Conservation (phyloP, 92 coral and sea anemone species). For the Scolanthus callimorphus region DNA sequence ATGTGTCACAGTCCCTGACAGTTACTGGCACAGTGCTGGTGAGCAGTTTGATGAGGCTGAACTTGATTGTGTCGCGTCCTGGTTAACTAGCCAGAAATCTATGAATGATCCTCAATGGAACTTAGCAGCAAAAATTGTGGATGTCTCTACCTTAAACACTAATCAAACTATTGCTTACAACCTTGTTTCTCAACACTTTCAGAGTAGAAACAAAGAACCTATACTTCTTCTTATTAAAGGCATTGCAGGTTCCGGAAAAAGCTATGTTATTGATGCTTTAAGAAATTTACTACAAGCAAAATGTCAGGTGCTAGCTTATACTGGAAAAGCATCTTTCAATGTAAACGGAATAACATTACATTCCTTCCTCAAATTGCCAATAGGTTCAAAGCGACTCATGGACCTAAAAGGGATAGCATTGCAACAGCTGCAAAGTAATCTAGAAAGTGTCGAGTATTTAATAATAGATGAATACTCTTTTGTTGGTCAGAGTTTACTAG, state of each 20-base stretch:
- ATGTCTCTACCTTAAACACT: constrained; percentile 24
- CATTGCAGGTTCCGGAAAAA: constrained; percentile 2
- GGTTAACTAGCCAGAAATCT: constrained; percentile 20
- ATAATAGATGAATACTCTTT: constrained; percentile 59
- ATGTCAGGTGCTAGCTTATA: constrained; percentile 27
- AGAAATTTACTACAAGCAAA: not conserved
- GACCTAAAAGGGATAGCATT: constrained; percentile 58
- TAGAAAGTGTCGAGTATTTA: constrained; percentile 46
- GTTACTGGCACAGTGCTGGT: constrained; percentile 4
- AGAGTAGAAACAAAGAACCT: constrained; percentile 3
- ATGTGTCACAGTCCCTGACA: constrained; percentile 35
- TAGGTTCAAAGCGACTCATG: constrained; percentile 42
- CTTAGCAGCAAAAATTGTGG: constrained; percentile 26
- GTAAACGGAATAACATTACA: constrained; percentile 48
- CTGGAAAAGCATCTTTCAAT: constrained; percentile 56
- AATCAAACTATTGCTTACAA: constrained; percentile 34
- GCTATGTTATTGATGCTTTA: constrained; percentile 6
- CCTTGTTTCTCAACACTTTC: constrained; percentile 22
- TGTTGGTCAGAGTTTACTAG: constrained; percentile 46
- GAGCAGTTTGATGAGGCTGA: constrained; percentile 19
- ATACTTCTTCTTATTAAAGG: constrained; percentile 2
- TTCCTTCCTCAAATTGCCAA: constrained; percentile 46
- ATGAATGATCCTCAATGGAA: not conserved
- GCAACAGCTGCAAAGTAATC: constrained; percentile 52
- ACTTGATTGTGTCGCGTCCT: constrained; percentile 16